A percentile compares a stretch with the other conserved stretches of the same genome.
Evolutionary conservation across 2,888 invertebrate species (phyloP).

Genomic region (Perizoma flavofasciatum): DNA sequence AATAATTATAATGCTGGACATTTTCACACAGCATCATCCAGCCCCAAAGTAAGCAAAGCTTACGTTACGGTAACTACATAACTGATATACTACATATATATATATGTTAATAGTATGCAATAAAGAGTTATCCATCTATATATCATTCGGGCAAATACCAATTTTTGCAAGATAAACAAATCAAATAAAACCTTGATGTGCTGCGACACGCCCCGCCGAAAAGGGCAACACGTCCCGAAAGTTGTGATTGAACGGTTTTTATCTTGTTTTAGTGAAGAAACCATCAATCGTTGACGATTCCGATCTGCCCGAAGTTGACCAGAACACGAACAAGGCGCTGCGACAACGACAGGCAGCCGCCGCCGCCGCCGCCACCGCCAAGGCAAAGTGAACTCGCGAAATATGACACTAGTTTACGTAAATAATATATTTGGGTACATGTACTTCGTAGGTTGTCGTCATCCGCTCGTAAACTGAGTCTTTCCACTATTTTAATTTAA

Average conservation of each 20-base stretch:
- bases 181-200: no score
- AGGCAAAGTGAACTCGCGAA: conserved; percentile 80
- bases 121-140: no score
- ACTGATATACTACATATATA: no score
- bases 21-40: no score
- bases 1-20: background rate
- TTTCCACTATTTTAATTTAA: conserved; percentile 57
- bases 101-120: no score
- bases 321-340: conserved; percentile 91
- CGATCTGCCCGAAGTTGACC: conserved; percentile 96
- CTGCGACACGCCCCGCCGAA: no score
- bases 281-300: conserved; percentile 87
- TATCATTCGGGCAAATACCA: no score
- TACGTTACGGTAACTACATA: no score
- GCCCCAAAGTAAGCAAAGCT: no score
- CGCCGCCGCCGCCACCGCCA: conserved; percentile 70
- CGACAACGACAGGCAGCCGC: conserved; percentile 82
- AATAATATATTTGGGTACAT: conserved; percentile 25
- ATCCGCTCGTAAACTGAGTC: conserved; percentile 54
- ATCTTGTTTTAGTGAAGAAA: conserved; percentile 84
- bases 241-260: background rate
- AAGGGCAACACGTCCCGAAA: no score
- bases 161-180: no score
- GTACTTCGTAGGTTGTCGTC: conserved; percentile 57
- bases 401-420: conserved; percentile 29